Conservation (phyloP, 2,113 vertebrate genomes). For the Microtus ochrogaster region DNA sequence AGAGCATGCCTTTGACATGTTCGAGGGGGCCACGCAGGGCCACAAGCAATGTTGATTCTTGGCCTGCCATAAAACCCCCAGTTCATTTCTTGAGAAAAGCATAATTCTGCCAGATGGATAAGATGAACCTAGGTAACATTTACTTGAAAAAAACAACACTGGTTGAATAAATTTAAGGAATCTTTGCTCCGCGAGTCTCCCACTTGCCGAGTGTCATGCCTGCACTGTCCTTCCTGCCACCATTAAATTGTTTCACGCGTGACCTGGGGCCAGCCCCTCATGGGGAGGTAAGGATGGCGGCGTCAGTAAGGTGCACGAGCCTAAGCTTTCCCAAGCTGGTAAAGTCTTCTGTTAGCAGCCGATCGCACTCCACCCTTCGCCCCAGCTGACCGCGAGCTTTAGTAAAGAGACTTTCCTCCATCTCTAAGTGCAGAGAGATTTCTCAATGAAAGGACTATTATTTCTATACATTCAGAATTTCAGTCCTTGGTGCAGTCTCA, state of each 20-base stretch:
- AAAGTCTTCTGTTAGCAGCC: neutral
- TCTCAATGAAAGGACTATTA: neutral
- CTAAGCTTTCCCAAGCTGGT: neutral
- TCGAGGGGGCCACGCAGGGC: neutral
- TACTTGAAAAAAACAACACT: neutral
- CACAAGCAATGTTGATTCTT: neutral
- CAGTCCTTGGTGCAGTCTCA: neutral
- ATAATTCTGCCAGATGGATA: no score
- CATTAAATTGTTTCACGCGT: neutral
- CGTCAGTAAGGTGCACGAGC: neutral
- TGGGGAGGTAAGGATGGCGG: neutral
- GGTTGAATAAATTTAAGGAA: neutral
- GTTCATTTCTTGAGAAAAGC: neutral
- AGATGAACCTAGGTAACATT: neutral
- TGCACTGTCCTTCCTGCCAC: neutral
- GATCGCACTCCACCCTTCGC: neutral
- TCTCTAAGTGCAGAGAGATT: neutral
- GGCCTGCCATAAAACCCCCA: neutral
- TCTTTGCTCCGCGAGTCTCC: neutral
- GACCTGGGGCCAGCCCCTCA: neutral
- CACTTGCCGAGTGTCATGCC: neutral
- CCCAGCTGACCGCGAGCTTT: neutral
- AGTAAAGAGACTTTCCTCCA: neutral
- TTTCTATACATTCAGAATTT: neutral
- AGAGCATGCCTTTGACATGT: neutral